A percentile compares a stretch with the other conserved stretches of the same genome.
Conservation (phyloP, 30 jellyfish, hydroid and myxozoan genomes). For the Rhopilema esculentum region DNA sequence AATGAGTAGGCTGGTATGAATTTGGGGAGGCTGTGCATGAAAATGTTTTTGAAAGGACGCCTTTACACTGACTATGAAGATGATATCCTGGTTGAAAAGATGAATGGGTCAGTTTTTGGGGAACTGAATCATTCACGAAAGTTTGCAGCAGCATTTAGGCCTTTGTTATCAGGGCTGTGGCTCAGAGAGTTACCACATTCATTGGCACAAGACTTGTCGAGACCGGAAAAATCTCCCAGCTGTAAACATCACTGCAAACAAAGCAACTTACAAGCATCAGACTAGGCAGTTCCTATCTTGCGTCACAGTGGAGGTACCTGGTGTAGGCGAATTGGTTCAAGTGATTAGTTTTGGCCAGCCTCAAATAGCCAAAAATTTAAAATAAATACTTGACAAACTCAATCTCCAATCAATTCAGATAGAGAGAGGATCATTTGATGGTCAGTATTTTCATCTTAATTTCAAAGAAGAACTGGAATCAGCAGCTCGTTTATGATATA, state of each 20-base stretch:
- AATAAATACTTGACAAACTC: too few relatives aligned
- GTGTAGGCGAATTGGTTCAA: slow-evolving; percentile 5
- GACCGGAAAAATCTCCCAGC: slow-evolving; percentile 52
- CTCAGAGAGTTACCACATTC: slow-evolving; percentile 17
- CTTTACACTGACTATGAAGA: slow-evolving; percentile 44
- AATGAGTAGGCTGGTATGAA: slow-evolving; percentile 42
- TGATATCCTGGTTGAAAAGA: slow-evolving; percentile 4
- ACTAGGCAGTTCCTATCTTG: slow-evolving; percentile 40
- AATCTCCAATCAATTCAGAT: too few relatives aligned
- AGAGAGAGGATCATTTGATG: too few relatives aligned
- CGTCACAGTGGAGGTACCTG: slow-evolving; percentile 21
- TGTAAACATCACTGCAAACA: slow-evolving; percentile 45
- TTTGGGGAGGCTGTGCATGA: slow-evolving; percentile 24
- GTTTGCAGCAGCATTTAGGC: slow-evolving; percentile 44
- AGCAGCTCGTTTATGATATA: too few relatives aligned
- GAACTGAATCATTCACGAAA: slow-evolving; percentile 20
- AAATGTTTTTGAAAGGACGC: slow-evolving; percentile 24
- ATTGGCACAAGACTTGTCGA: slow-evolving; percentile 32
- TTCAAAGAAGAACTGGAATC: too few relatives aligned
- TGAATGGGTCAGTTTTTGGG: slow-evolving; percentile 8
- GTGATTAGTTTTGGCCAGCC: slow-evolving; percentile 30
- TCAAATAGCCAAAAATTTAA: too few relatives aligned
- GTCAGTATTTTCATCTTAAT: too few relatives aligned
- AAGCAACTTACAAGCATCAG: slow-evolving; percentile 54
- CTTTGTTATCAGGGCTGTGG: slow-evolving; percentile 33